phyloP scores from a whole-genome alignment of 2,797 vertebrate genomes.

The Centropyge bicolor region DNA sequence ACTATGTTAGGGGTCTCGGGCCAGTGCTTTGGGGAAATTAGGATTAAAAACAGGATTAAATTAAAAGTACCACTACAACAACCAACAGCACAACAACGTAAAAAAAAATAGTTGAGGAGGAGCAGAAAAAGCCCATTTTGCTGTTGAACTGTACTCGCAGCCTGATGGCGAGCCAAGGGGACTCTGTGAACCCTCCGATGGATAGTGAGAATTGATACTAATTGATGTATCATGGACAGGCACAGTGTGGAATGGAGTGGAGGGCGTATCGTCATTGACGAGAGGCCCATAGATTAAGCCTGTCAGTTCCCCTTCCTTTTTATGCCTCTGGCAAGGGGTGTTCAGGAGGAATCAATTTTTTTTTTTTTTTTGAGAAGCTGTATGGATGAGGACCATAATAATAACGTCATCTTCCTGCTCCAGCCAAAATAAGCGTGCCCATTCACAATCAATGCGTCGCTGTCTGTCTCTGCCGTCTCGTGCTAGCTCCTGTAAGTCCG shows the following conservation, averaged over 20 bases:
- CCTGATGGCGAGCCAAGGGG: slow-evolving; percentile 38
- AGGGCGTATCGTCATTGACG: slow-evolving; percentile 77
- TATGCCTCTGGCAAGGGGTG: slow-evolving; percentile 72
- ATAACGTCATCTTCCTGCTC: slow-evolving; percentile 70
- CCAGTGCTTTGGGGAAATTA: slow-evolving; percentile 62
- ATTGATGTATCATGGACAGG: slow-evolving; percentile 77
- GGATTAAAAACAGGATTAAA: slow-evolving; percentile 66
- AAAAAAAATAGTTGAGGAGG: slow-evolving; percentile 36
- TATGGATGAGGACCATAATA: slow-evolving; percentile 71
- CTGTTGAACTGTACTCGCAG: slow-evolving; percentile 35
- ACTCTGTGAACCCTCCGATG: slow-evolving; percentile 54
- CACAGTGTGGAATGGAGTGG: slow-evolving; percentile 71
- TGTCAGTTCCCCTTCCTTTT: slow-evolving; percentile 79
- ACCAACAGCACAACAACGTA: slow-evolving; percentile 34
- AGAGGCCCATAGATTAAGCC: slow-evolving; percentile 76
- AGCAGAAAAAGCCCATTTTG: slow-evolving; percentile 22
- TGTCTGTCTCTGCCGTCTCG: slow-evolving; percentile 66
- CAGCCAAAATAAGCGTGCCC: slow-evolving; percentile 75
- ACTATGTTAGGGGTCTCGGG: slow-evolving; percentile 47
- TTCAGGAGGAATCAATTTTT: slow-evolving; percentile 76
- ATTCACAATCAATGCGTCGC: slow-evolving; percentile 68
- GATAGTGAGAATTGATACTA: slow-evolving; percentile 70
- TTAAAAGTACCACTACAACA: slow-evolving; percentile 60
- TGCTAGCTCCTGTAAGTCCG: slow-evolving; percentile 65
- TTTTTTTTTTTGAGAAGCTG: slow-evolving; percentile 74